phyloP scores from a whole-genome alignment of 2,888 invertebrate genomes.

The Chromoteleia sp. region DNA sequence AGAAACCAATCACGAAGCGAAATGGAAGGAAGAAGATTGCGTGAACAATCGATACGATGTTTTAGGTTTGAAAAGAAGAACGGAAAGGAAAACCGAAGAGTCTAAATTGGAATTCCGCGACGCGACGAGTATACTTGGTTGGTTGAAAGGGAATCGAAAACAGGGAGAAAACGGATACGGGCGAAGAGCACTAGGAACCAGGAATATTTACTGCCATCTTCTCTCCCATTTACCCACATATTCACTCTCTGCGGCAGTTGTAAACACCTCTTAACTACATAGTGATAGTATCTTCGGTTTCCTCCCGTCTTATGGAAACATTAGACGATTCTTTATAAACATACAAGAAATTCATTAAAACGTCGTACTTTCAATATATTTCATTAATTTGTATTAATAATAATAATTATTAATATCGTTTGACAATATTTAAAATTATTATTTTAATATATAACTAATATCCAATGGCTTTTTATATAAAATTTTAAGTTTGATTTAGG shows the following conservation, averaged over 20 bases:
- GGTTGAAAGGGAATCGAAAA: slow-evolving; percentile 71
- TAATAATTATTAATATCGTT: too few relatives aligned
- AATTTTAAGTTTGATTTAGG: slow-evolving; percentile 2
- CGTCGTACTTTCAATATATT: slow-evolving; percentile 3
- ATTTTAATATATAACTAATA: not conserved
- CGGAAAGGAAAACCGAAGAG: slow-evolving; percentile 73
- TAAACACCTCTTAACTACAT: slow-evolving; percentile 85
- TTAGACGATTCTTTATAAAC: slow-evolving; percentile 74
- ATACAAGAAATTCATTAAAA: slow-evolving; percentile 70
- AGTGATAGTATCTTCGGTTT: slow-evolving; percentile 82
- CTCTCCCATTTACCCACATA: slow-evolving; percentile 84
- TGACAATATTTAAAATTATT: slow-evolving; percentile 18
- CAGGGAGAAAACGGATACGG: slow-evolving; percentile 72
- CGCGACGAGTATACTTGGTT: slow-evolving; percentile 76
- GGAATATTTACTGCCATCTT: slow-evolving; percentile 85
- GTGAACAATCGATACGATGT: slow-evolving; percentile 79
- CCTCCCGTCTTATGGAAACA: slow-evolving; percentile 75
- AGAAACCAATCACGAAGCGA: slow-evolving; percentile 64
- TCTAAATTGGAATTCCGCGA: slow-evolving; percentile 81
- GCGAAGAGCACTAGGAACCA: slow-evolving; percentile 73
- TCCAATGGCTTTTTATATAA: slow-evolving; percentile 14
- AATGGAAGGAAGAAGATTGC: slow-evolving; percentile 61
- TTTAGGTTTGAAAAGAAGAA: slow-evolving; percentile 79
- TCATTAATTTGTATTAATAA: slow-evolving; percentile 1
- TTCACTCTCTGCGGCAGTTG: slow-evolving; percentile 83